Evolutionary conservation across 2,888 invertebrate species (phyloP).

Genomic region (Ditula angustiorana): DNA sequence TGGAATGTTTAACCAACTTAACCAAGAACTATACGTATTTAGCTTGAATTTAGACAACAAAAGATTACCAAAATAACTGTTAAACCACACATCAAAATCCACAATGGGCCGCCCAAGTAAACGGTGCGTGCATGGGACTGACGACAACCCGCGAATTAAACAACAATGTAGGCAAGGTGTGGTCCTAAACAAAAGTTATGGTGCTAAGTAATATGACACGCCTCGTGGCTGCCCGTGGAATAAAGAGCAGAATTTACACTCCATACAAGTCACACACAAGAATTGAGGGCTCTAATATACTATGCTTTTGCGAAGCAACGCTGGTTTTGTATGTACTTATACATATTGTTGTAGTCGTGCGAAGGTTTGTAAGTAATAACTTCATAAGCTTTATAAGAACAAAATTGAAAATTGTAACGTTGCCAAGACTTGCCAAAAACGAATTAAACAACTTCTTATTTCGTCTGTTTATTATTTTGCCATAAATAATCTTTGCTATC

Average conservation of each 20-base stretch:
- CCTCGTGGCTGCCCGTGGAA: constrained; percentile 52
- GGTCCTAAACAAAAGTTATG: constrained; percentile 76
- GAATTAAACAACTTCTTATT: not conserved
- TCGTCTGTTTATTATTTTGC: not conserved
- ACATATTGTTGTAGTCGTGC: not conserved
- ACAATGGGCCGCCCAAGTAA: constrained; percentile 3
- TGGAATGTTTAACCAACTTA: too few species aligned
- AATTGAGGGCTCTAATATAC: constrained; percentile 29
- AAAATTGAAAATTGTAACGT: not conserved
- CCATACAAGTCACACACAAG: constrained; percentile 17
- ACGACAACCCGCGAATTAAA: constrained; percentile 68
- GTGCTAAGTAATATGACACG: constrained; percentile 69
- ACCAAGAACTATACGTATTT: too few species aligned
- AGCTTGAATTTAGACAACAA: too few species aligned
- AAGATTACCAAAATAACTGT: not conserved
- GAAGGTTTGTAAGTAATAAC: not conserved
- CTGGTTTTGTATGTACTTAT: not conserved
- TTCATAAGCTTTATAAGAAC: too few species aligned
- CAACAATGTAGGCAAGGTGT: constrained; percentile 62
- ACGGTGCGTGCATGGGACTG: constrained; percentile 17
- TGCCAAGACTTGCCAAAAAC: too few species aligned
- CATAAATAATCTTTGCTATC: not conserved
- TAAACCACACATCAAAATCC: not conserved
- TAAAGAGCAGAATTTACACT: constrained; percentile 31
- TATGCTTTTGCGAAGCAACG: not conserved